Evolutionary conservation across 2,113 vertebrate genomes (phyloP).

Genomic region (Barbus barbus): DNA sequence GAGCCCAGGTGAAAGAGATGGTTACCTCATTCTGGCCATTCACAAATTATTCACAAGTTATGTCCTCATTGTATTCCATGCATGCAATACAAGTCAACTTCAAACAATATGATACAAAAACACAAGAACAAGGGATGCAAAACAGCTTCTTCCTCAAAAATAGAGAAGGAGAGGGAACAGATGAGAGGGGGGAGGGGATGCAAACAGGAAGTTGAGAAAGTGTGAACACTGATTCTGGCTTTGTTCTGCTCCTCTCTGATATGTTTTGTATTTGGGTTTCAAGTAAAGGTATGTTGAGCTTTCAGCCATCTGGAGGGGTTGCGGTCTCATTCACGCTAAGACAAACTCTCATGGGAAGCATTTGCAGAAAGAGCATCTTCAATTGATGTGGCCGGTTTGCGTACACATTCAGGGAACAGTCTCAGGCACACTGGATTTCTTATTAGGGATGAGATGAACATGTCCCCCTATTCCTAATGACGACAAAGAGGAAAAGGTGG

Average conservation of each 20-base stretch:
- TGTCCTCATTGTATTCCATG: constrained; percentile 62
- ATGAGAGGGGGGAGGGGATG: constrained; percentile 47
- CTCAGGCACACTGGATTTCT: constrained; percentile 31
- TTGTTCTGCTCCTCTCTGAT: constrained; percentile 65
- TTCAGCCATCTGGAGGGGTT: constrained; percentile 17
- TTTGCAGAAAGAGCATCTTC: constrained; percentile 2
- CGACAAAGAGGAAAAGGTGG: neutral
- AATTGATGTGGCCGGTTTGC: neutral
- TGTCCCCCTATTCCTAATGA: constrained; percentile 12
- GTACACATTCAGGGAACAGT: constrained; percentile 31
- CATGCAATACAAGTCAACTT: constrained; percentile 75
- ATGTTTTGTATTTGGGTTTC: constrained; percentile 68
- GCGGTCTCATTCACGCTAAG: constrained; percentile 24
- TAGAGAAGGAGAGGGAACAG: constrained; percentile 46
- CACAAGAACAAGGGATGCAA: constrained; percentile 73
- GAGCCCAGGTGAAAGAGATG: constrained; percentile 57
- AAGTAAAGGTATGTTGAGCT: constrained; percentile 63
- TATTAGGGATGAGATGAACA: constrained; percentile 6
- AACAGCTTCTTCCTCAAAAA: constrained; percentile 71
- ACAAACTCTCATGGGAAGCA: neutral
- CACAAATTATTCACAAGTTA: constrained; percentile 45
- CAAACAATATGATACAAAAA: constrained; percentile 71
- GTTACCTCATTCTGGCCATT: constrained; percentile 65
- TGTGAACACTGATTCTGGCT: constrained; percentile 48
- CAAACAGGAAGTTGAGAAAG: constrained; percentile 50